These are phyloP conservation scores for Amphilophus citrinellus DNA, from an alignment of 2,113 vertebrate species.

Conservation along the genomic window DNA sequence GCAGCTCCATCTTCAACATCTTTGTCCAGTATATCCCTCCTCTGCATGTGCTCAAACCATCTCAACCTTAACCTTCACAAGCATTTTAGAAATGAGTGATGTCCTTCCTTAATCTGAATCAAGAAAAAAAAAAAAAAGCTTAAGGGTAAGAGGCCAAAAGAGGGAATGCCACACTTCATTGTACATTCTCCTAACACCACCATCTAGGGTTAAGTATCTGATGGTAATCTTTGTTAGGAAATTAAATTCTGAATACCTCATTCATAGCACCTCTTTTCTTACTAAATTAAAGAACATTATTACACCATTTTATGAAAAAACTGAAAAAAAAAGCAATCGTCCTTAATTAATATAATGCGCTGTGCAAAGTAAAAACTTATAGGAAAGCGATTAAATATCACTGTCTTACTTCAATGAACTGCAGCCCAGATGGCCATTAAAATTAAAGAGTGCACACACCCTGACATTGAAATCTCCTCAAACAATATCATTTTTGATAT, in stretches of 20 bases:
- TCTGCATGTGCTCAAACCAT: too few species aligned
- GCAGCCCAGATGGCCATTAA: not conserved
- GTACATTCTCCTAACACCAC: not conserved
- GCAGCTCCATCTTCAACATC: too few species aligned
- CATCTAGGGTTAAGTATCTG: not conserved
- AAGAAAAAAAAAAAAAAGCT: not conserved
- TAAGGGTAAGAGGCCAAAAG: not conserved
- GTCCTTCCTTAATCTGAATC: not conserved
- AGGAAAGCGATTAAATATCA: not conserved
- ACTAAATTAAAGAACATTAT: not conserved
- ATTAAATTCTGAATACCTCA: slow-evolving; percentile 1
- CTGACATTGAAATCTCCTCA: too few species aligned
- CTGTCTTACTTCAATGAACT: not conserved
- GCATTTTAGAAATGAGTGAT: not conserved
- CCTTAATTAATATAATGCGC: not conserved
- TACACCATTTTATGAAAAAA: not conserved
- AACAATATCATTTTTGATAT: too few species aligned
- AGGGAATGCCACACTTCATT: not conserved
- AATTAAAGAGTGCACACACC: not conserved
- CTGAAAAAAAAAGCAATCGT: not conserved
- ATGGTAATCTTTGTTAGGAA: not conserved
- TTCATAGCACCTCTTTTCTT: accelerated
- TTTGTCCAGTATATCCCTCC: too few species aligned
- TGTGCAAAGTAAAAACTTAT: not conserved
- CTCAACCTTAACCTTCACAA: not conserved